Percentiles rank a stretch among this genome's conserved stretches.
Evolutionary conservation across 2,888 invertebrate genomes (phyloP).

Genomic region (Molanna angustata): DNA sequence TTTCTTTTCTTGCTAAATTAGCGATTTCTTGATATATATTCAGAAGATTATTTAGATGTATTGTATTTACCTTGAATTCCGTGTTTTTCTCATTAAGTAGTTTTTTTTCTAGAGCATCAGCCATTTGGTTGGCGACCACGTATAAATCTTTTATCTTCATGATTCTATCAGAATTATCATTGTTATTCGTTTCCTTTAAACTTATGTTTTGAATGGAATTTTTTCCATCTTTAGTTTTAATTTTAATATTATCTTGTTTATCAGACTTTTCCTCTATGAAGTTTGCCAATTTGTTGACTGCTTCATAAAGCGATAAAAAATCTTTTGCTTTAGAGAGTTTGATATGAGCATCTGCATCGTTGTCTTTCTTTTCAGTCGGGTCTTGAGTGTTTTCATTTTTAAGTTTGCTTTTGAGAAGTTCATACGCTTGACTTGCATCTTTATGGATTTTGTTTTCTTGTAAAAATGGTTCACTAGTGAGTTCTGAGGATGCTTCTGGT

Average conservation of each 20-base stretch:
- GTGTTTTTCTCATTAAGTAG: too few species aligned
- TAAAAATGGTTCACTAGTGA: constrained; percentile 1
- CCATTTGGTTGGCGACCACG: too few species aligned
- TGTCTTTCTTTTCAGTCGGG: too few species aligned
- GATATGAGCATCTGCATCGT: too few species aligned
- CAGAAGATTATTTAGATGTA: neutral
- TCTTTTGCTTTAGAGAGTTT: neutral
- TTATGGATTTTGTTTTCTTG: neutral
- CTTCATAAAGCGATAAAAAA: neutral
- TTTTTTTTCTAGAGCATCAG: too few species aligned
- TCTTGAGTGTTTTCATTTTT: too few species aligned
- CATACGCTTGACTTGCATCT: neutral
- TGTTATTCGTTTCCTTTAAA: too few species aligned
- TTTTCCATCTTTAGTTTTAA: neutral
- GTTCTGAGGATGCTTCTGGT: neutral
- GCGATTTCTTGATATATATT: neutral
- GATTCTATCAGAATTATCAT: too few species aligned
- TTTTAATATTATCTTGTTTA: neutral
- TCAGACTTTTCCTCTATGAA: too few species aligned
- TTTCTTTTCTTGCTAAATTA: neutral
- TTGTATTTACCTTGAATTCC: neutral
- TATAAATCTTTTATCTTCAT: too few species aligned
- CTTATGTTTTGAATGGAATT: too few species aligned
- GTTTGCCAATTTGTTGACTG: constrained; percentile 4
- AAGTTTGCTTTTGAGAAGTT: too few species aligned